A percentile compares a stretch with the other conserved stretches of the same genome.
Conservation (phyloP, 2,113 vertebrate genomes). For the Cyphomyrus discorhynchus region DNA sequence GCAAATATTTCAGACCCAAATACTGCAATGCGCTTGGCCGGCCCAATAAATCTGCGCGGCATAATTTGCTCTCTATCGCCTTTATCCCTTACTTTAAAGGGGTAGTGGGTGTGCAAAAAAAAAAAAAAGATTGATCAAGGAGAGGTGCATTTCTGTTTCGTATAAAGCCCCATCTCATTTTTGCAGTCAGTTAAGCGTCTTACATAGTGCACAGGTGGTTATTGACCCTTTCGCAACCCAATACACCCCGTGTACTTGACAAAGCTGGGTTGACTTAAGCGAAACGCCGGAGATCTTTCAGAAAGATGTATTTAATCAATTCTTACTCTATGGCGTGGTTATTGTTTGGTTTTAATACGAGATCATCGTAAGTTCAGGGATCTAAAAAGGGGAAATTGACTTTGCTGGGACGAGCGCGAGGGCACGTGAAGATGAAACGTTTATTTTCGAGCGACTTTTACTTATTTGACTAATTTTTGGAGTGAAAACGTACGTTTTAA, state of each 20-base stretch:
- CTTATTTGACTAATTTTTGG: background rate
- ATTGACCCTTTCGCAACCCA: background rate
- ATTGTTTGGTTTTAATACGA: background rate
- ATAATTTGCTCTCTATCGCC: background rate
- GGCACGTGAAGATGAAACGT: background rate
- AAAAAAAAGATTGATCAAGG: no score
- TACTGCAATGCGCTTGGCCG: slow-evolving; percentile 20
- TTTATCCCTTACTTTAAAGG: background rate
- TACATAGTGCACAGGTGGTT: background rate
- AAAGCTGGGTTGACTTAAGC: background rate
- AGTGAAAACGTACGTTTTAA: background rate
- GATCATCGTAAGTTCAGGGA: background rate
- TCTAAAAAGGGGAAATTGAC: background rate
- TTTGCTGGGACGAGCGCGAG: background rate
- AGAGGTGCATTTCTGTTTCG: background rate
- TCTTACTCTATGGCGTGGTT: background rate
- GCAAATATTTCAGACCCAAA: slow-evolving; percentile 1
- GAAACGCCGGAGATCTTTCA: background rate
- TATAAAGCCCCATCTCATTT: background rate
- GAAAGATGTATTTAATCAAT: background rate
- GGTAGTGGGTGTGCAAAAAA: background rate
- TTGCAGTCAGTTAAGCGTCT: background rate
- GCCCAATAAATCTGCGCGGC: background rate
- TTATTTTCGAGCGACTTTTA: background rate
- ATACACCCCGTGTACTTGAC: background rate